phyloP scores from a whole-genome alignment of 2,113 vertebrate genomes.

The Artemisiospiza belli region DNA sequence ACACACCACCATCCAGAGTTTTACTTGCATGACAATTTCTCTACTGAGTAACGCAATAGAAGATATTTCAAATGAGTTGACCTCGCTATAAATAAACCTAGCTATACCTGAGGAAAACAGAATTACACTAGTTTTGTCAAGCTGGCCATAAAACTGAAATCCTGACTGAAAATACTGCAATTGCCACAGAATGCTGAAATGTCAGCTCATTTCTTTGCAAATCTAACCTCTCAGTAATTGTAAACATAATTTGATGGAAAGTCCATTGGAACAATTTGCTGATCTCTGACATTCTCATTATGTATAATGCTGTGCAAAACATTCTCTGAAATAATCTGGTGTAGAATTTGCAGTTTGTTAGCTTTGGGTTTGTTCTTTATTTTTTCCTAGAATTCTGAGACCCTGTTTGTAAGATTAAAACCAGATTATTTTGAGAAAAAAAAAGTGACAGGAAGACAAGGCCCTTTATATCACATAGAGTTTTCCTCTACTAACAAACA shows the following conservation, averaged over 20 bases:
- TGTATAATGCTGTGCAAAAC: constrained; percentile 6
- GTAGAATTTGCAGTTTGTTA: not conserved
- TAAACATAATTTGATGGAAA: constrained; percentile 35
- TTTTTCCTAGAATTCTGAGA: not conserved
- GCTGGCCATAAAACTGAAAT: constrained; percentile 4
- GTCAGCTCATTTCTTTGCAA: constrained; percentile 31
- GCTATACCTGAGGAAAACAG: constrained; percentile 9
- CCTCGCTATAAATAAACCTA: constrained; percentile 14
- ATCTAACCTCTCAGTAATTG: constrained; percentile 18
- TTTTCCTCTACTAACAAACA: not conserved
- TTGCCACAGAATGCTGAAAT: constrained; percentile 21
- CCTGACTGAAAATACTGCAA: not conserved
- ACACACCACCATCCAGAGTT: not conserved
- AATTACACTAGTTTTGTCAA: constrained; percentile 6
- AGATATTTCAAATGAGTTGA: constrained; percentile 21
- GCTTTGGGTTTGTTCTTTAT: not conserved
- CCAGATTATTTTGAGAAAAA: not conserved
- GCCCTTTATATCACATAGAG: not conserved
- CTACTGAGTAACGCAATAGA: not conserved
- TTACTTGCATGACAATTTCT: constrained; percentile 16
- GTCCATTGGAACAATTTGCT: constrained; percentile 15
- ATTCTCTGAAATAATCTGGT: constrained; percentile 1
- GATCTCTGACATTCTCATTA: constrained; percentile 26
- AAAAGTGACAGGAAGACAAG: not conserved
- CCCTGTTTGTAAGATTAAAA: not conserved